Evolutionary conservation across 1,140 invertebrate species (phyloP).

Genomic region (Drosophila asahinai): DNA sequence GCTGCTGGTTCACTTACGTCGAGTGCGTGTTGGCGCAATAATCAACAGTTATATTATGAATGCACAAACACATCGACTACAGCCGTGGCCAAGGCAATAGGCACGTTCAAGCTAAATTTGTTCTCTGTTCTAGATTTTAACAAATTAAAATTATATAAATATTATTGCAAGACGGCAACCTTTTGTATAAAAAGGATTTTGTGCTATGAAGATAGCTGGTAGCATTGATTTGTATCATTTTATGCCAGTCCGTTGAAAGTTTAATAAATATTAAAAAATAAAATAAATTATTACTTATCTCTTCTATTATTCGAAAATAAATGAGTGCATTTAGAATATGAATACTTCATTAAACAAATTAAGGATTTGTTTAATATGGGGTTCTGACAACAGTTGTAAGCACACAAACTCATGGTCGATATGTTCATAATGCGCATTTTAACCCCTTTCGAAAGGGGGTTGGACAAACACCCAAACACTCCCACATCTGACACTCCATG

Average conservation of each 20-base stretch:
- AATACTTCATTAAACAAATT: background rate
- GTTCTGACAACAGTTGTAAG: background rate
- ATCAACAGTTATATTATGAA: conserved; percentile 82
- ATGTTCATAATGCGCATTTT: conserved; percentile 69
- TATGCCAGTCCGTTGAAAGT: too few relatives aligned
- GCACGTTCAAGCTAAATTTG: background rate
- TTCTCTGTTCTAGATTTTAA: background rate
- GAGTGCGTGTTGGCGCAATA: conserved; percentile 81
- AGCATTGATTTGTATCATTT: too few relatives aligned
- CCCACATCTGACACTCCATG: conserved; percentile 66
- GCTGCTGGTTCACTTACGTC: conserved; percentile 70
- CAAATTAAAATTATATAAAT: background rate
- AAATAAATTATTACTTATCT: too few relatives aligned
- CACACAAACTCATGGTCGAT: conserved; percentile 16
- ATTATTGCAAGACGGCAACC: too few relatives aligned
- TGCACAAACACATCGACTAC: conserved; percentile 61
- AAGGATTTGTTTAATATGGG: background rate
- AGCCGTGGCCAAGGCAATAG: background rate
- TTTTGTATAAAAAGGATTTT: too few relatives aligned
- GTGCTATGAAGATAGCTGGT: too few relatives aligned
- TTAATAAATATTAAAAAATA: too few relatives aligned
- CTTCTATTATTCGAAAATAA: background rate
- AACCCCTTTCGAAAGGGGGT: conserved; percentile 56
- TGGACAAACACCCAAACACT: conserved; percentile 12
- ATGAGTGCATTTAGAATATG: fast-evolving